Evolutionary conservation across 2,113 vertebrate genomes (phyloP).

Genomic region (Caranx ignobilis): DNA sequence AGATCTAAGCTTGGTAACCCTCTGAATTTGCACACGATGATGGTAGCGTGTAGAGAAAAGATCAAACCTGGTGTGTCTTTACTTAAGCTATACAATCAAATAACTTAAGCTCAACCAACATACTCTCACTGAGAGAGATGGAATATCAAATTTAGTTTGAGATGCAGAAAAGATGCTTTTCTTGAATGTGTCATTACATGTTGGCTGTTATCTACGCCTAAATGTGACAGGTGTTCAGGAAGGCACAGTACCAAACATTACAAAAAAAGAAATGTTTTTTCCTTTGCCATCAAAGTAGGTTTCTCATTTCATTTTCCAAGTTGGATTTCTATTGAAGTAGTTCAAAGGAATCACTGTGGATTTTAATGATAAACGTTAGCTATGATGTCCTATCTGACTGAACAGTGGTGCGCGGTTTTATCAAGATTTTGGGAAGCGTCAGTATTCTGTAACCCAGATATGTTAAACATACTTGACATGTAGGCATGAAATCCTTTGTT

Average conservation of each 20-base stretch:
- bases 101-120: not conserved
- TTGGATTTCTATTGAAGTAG: conserved; percentile 38
- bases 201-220: not conserved
- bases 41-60: not conserved
- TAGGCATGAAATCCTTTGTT: conserved; percentile 65
- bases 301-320: conserved; percentile 3
- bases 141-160: not conserved
- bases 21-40: not conserved
- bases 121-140: not conserved
- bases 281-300: not conserved
- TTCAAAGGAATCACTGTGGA: conserved; percentile 27
- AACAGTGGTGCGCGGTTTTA: conserved; percentile 31
- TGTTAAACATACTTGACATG: conserved; percentile 26
- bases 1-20: not conserved
- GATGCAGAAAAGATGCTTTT: not conserved
- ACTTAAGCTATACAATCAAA: not conserved
- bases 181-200: not conserved
- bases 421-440: conserved; percentile 41
- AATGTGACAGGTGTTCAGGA: not conserved
- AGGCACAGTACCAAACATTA: not conserved
- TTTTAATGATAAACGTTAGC: conserved; percentile 30
- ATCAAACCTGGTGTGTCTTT: not conserved
- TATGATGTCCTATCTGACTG: conserved; percentile 33
- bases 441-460: conserved; percentile 39
- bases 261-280: not conserved